Conservation (phyloP, 1,140 invertebrate genomes). For the Potamilus streckersoni region DNA sequence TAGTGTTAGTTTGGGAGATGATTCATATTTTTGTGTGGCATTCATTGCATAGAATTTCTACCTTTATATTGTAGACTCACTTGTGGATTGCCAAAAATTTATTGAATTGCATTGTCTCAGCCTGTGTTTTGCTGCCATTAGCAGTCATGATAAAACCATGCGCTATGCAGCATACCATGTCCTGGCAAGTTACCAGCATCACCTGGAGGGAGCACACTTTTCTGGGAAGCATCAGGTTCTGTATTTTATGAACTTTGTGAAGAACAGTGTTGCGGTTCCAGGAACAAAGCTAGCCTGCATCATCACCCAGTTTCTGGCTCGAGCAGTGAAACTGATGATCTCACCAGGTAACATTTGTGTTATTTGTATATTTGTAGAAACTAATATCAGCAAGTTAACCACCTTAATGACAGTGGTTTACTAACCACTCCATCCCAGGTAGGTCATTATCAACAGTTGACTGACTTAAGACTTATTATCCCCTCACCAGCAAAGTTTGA, state of each 20-base stretch:
- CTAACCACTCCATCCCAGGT: too few relatives aligned
- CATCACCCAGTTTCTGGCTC: constrained; percentile 78
- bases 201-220: constrained; percentile 76
- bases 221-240: constrained; percentile 66
- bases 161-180: constrained; percentile 76
- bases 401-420: too few relatives aligned
- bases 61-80: constrained; percentile 33
- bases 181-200: constrained; percentile 76
- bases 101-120: constrained; percentile 75
- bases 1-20: too few relatives aligned
- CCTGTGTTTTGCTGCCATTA: constrained; percentile 75
- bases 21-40: background rate
- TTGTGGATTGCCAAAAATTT: constrained; percentile 76
- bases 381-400: too few relatives aligned
- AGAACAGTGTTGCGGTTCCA: constrained; percentile 67
- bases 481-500: too few relatives aligned
- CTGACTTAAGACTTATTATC: too few relatives aligned
- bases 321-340: constrained; percentile 74
- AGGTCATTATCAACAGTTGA: too few relatives aligned
- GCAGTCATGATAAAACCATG: constrained; percentile 73
- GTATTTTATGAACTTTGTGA: constrained; percentile 49
- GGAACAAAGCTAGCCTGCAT: constrained; percentile 75
- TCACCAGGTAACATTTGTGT: constrained; percentile 68
- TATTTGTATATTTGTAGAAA: background rate
- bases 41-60: constrained; percentile 5